These are phyloP conservation scores for Sphenodon punctatus DNA, from an alignment of 2,797 vertebrate genomes.

Conservation along the genomic window DNA sequence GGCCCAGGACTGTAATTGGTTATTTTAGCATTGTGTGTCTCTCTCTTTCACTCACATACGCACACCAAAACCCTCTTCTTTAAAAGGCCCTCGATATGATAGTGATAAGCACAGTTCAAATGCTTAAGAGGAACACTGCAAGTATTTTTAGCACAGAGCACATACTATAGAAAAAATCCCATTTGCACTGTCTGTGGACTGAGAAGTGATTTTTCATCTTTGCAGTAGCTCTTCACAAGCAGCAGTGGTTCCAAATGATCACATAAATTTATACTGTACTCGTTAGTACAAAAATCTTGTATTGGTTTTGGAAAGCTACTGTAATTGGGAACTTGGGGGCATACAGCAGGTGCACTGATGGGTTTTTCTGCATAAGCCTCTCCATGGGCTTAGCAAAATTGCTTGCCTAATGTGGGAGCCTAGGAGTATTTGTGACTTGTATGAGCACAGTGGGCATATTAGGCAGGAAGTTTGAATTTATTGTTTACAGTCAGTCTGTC, in stretches of 20 bases:
- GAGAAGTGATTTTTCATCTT: background rate
- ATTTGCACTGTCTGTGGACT: background rate
- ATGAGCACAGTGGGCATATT: background rate
- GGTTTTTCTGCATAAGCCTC: background rate
- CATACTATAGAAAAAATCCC: background rate
- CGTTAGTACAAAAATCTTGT: background rate
- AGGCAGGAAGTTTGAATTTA: background rate
- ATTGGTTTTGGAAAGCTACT: background rate
- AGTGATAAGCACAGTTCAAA: accelerated
- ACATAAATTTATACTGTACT: background rate
- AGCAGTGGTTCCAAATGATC: background rate
- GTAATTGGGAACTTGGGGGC: background rate
- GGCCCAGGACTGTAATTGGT: background rate
- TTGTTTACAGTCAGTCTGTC: background rate
- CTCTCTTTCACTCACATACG: too few species aligned
- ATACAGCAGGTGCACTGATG: background rate
- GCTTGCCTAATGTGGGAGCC: background rate
- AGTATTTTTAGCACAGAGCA: background rate
- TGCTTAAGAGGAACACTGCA: background rate
- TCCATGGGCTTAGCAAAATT: background rate
- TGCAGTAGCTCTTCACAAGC: background rate
- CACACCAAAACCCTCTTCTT: background rate
- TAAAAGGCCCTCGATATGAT: accelerated
- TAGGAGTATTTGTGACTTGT: background rate
- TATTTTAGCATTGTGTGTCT: background rate